Base-by-base conservation (phyloP, 2,888 invertebrate species). In the Drosophila lutescens region DNA sequence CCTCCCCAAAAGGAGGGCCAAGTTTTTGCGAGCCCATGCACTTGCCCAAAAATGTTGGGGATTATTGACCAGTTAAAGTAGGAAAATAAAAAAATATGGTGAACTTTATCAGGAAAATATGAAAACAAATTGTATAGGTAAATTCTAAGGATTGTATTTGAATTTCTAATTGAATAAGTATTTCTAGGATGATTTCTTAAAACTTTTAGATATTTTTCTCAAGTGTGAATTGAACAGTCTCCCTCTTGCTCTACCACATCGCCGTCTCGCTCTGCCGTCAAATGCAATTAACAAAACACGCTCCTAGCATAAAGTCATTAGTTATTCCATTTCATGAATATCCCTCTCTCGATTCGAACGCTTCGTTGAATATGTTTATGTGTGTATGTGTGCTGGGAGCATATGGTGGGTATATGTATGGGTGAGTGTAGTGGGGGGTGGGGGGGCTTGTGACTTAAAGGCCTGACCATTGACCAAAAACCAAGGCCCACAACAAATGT, bases 261-360 rank as follows among this genome's bases (percentile, higher is more conserved):
- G 40, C 30, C 36, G n/a, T 23, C 40, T 17, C 60, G n/a, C 26
- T 9, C 80, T 86, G 86, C 88, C 84, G 78, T 84, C 83, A 83
- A 88, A 83, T 83, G 88, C 83, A 83, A 83, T 83, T 83, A 83
- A 83, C 83, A 88, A 83, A 83, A 88, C 83, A 88, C 83, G 83
- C 83, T 83, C 80, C 88, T 74, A 83, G 83, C 83, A 88, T 88
- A 88, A 83, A 88, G 88, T 88, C 83, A 83, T 83, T 83, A 83
- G 83, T 83, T 83, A 83, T 83, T 83, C 83, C 83, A 83, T 83
- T 83, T 88, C 83, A 83, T 88, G 83, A 88, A 83, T 83, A 80
- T 74, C 76, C 74, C 46, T 69, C 80, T 68, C 73, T 76, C 80
- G 76, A 68, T 83, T 80, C 78, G 87, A 83, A 86, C 78, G 84